Evolutionary conservation across 1,140 invertebrate species (phyloP), one percentile per base, ranked within the genome.

Genomic region (Philopotamus ludificatus): DNA sequence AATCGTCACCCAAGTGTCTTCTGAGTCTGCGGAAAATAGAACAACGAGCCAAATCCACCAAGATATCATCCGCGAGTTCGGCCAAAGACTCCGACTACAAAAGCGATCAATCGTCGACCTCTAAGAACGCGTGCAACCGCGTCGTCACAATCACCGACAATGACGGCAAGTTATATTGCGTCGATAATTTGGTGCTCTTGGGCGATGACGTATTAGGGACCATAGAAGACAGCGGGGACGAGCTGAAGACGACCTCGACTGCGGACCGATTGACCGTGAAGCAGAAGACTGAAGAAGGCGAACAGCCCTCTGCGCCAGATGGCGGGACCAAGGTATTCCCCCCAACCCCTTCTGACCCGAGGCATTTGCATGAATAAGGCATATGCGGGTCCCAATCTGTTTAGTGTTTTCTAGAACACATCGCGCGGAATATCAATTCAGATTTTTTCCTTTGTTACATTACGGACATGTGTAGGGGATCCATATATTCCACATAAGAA

Each of bases 21-120:
- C 70, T 81, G 28, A 81, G 78, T 71, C 62, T 81, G 39, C 75
- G 75, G 60, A 79, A 76, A 69, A 79, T 81, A 57, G 77, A 81
- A 73, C 70, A 74, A 26, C 76, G 73, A 70, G 74, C 74, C 1
- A 79, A 79, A 69, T 77, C 79, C 51, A 80, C 79, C 12, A 81
- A 81, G 72, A 81, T 80, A 39, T 55, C 65, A 23, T 66, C 65
- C 9, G 50, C 51, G 3, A 53, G 65, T 23, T 61, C 65, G 1
- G 23, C 44, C 20, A 23, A 45, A 1, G 41, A 20, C 15, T 12
- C 26, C 15, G 51, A 55, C 2, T 20, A 41, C 28, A 12, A 34
- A 34, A 34, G 28, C n/a, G n/a, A 25, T n/a, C 10, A 12, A 54
- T 16, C 53, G 45, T 12, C 7, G n/a, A n/a, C n/a, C n/a, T n/a